Percentiles rank a stretch among this genome's conserved stretches.
phyloP scores from a whole-genome alignment of 2,888 invertebrate species.

The Eupithecia abbreviata region DNA sequence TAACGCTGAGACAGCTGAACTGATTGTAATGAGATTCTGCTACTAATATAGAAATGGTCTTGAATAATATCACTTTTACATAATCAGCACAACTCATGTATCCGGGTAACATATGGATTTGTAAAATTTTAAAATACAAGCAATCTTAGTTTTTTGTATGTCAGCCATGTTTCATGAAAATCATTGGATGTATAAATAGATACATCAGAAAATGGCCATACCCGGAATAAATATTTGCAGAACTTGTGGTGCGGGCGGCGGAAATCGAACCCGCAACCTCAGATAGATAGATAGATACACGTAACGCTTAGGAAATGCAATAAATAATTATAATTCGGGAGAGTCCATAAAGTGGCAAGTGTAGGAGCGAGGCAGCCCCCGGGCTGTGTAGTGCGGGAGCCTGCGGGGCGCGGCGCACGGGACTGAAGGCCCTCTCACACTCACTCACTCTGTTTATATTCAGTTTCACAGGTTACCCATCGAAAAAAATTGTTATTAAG shows the following conservation, averaged over 20 bases:
- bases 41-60: background rate
- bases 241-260: background rate
- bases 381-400: no score
- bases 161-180: no score
- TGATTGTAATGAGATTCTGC: background rate
- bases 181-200: background rate
- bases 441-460: no score
- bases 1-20: background rate
- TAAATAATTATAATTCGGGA: slow-evolving; percentile 1
- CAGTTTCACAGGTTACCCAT: no score
- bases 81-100: background rate
- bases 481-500: no score
- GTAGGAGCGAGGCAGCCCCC: no score
- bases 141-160: no score
- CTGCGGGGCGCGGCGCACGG: no score
- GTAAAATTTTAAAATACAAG: background rate
- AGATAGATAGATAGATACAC: background rate
- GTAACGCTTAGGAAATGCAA: slow-evolving; percentile 3
- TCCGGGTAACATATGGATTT: no score
- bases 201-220: background rate
- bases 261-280: background rate
- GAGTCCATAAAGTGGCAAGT: slow-evolving; percentile 13
- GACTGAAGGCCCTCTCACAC: no score
- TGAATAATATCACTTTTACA: background rate
- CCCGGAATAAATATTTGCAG: background rate